These are phyloP conservation scores for Anoplopoma fimbria DNA, from an alignment of 2,113 vertebrate species.

Conservation along the genomic window DNA sequence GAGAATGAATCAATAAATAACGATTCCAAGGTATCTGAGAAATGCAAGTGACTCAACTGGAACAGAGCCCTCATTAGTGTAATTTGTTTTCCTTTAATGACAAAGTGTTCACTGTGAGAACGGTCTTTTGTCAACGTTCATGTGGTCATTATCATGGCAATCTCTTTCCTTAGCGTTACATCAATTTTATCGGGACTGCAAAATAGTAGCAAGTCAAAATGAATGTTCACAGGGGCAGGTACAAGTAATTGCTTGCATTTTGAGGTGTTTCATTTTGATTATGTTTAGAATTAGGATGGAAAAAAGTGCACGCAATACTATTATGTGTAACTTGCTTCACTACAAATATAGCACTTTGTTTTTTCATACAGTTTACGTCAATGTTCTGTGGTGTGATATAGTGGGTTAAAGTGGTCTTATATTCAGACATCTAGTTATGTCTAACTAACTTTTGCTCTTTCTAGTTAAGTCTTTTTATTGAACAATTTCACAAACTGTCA, in stretches of 20 bases:
- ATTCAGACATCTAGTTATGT: too few species aligned
- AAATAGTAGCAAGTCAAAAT: neutral
- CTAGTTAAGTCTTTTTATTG: too few species aligned
- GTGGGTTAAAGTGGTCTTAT: neutral
- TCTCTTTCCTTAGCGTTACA: neutral
- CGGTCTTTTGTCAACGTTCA: neutral
- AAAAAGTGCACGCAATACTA: neutral
- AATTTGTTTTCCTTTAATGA: slow-evolving; percentile 20
- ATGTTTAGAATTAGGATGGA: slow-evolving; percentile 7
- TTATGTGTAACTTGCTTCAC: slow-evolving; percentile 22
- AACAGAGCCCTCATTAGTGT: slow-evolving; percentile 4
- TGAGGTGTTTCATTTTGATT: neutral
- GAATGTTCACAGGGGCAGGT: neutral
- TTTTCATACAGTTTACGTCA: neutral
- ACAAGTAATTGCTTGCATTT: neutral
- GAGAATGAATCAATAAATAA: slow-evolving; percentile 4
- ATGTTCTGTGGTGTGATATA: neutral
- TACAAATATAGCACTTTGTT: neutral
- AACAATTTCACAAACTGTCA: too few species aligned
- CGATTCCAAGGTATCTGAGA: slow-evolving; percentile 3
- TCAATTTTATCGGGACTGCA: neutral
- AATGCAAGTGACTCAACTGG: slow-evolving; percentile 11
- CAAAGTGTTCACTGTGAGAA: neutral
- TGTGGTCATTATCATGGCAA: slow-evolving; percentile 9
- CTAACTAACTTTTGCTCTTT: too few species aligned